Evolutionary conservation across 2,888 invertebrate genomes (phyloP), one percentile per base, ranked within the genome.

Genomic region (Ormyrus pomaceus): DNA sequence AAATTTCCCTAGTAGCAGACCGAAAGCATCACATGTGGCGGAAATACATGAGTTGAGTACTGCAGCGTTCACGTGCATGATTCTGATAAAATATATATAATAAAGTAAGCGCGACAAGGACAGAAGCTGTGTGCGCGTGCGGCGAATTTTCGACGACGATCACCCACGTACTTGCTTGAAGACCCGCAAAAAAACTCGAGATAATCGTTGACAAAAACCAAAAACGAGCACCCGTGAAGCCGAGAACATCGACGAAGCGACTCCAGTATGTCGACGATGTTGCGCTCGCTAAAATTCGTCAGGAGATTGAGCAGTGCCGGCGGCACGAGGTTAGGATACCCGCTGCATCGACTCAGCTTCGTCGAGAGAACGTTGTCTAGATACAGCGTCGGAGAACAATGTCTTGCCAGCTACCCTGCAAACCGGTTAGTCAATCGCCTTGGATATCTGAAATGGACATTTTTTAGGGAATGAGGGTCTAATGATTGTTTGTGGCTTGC

Each of bases 211-310:
- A 53, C 8, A 53, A 6, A 53, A 53, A 6, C 53, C 10, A 53
- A 53, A 53, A 8, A 53, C 53, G 10, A 10, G 9, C 53, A 8
- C 8, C 2, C 53, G 53, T 10, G 53, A 8, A 6, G 5, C 53
- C 10, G 53, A 53, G 53, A 8, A 53, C 53, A 6, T 10, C 9
- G 7, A 59, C 13, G 48, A 13, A 8, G 11, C 64, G 34, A 59
- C 13, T 9, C 53, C 5, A 19, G 53, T 45, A 58, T 82, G 79
- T 50, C 82, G 13, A 74, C 70, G n/a, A 65, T 82, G 34, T 11
- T 82, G 45, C 77, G 77, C 34, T 79, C 79, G 58, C 55, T 74
- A 9, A 58, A 66, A 8, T 71, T 48, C 58, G 53, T 71, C 0
- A 70, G 68, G 2, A 70, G 34, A 4, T 19, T 77, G 0, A 77